A percentile compares a stretch with the other conserved stretches of the same genome.
Evolutionary conservation across 2,888 invertebrate genomes (phyloP).

Genomic region (Chouioia cunea): DNA sequence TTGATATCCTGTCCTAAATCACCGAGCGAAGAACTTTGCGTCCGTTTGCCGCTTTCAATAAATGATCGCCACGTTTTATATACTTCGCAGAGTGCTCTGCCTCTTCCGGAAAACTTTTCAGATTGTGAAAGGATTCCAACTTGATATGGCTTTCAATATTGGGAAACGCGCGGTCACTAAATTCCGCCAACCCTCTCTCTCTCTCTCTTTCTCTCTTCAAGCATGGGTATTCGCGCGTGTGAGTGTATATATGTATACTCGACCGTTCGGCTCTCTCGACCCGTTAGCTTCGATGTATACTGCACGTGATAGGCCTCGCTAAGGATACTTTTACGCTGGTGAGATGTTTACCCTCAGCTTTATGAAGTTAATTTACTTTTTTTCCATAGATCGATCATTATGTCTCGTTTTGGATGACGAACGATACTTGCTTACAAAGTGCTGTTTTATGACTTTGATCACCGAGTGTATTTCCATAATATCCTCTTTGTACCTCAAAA

Average conservation of each 20-base stretch:
- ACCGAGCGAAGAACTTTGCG: constrained; percentile 8
- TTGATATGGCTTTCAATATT: constrained; percentile 36
- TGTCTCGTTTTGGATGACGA: too few relatives aligned
- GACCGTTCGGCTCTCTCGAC: too few relatives aligned
- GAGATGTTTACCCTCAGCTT: constrained; percentile 2
- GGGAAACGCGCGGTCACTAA: constrained; percentile 8
- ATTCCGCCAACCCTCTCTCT: not conserved
- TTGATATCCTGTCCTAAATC: constrained; percentile 14
- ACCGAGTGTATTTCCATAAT: too few relatives aligned
- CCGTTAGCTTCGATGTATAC: not conserved
- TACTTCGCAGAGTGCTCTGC: not conserved
- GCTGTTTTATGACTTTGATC: too few relatives aligned
- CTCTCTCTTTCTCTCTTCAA: too few relatives aligned
- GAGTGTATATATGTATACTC: too few relatives aligned
- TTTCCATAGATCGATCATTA: too few relatives aligned
- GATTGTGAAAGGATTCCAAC: constrained; percentile 36
- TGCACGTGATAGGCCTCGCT: constrained; percentile 13
- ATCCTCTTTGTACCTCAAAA: too few relatives aligned
- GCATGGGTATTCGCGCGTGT: too few relatives aligned
- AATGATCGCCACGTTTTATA: constrained; percentile 36
- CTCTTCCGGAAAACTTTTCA: constrained; percentile 29
- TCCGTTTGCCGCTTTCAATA: constrained; percentile 40
- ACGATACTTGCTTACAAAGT: too few relatives aligned
- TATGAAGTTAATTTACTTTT: too few relatives aligned
- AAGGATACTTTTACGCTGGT: not conserved